Evolutionary conservation across 2,113 vertebrate species (phyloP), one percentile per base, ranked within the genome.

Genomic region (Hypomesus transpacificus): DNA sequence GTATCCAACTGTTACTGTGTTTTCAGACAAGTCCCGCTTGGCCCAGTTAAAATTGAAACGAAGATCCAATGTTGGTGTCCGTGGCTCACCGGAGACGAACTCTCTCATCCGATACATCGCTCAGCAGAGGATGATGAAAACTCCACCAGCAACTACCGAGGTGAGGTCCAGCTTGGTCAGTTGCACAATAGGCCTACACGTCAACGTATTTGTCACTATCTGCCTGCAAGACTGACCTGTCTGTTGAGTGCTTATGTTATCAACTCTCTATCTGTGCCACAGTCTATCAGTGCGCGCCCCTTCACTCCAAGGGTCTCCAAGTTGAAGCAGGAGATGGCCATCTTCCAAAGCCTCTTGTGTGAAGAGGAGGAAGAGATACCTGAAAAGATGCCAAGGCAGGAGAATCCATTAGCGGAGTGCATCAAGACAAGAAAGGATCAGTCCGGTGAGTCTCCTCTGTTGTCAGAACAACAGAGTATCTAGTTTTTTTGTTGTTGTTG

Each of bases 11-110:
- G 9, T 9, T 8, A 46, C 39, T 13, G 9, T 46, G 39, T 46
- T 46, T 56, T 0, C 66, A 92, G 91, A 90, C 73, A 93, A 89
- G 71, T 89, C 88, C 28, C 86, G 87, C 72, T 57, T 91, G n/a
- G 84, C 88, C n/a, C 87, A 91, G 69, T 62, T 92, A 14, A 93
- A 91, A 70, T 69, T 73, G 0, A 82, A 90, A 17, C 82, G 92
- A 63, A 84, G 85, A 72, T 92, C 92, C 54, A 79, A 24, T 2
- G 22, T 93, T 8, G 92, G 92, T 11, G 85, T 79, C 20, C 85
- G 91, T 2, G 91, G 92, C 56, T 93, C 92, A 21, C 91, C 92
- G 4, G 91, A 91, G 84, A 93, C 89, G 13, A 92, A 92, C 66
- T 90, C 91, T 4, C 90, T 93, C 22, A 93, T 93, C 60, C 76